A percentile compares a stretch with the other conserved stretches of the same genome.
These are phyloP conservation scores for Pollenia griseotomentosa DNA, from an alignment of 2,888 invertebrate species.

Conservation along the genomic window DNA sequence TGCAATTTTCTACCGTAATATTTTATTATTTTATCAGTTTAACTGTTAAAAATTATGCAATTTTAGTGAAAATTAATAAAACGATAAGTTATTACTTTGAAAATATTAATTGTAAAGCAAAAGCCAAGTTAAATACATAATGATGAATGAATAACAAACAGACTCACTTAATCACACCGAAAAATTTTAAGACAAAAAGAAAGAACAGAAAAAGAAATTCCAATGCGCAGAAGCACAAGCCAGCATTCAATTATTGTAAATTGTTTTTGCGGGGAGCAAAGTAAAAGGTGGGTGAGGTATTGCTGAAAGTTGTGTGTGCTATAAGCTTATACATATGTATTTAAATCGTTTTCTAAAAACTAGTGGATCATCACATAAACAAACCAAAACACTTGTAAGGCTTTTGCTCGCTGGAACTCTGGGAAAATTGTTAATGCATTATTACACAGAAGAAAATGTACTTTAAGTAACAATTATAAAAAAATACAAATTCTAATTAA, in stretches of 20 bases:
- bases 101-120: slow-evolving; percentile 20
- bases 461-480: slow-evolving; percentile 36
- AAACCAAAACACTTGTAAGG: slow-evolving; percentile 73
- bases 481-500: slow-evolving; percentile 60
- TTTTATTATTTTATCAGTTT: slow-evolving; percentile 58
- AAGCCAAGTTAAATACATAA: slow-evolving; percentile 26
- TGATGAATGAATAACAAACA: slow-evolving; percentile 37
- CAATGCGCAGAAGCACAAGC: slow-evolving; percentile 73
- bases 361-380: slow-evolving; percentile 50
- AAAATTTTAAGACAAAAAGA: slow-evolving; percentile 17
- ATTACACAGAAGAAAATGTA: slow-evolving; percentile 41
- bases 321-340: slow-evolving; percentile 63
- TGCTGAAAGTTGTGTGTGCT: slow-evolving; percentile 27
- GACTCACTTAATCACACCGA: slow-evolving; percentile 32
- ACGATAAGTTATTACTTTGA: slow-evolving; percentile 10
- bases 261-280: slow-evolving; percentile 27
- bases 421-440: slow-evolving; percentile 45
- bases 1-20: slow-evolving; percentile 48
- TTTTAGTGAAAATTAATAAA: slow-evolving; percentile 59
- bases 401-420: slow-evolving; percentile 58
- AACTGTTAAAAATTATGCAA: slow-evolving; percentile 59
- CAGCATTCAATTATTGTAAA: slow-evolving; percentile 51
- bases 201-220: slow-evolving; percentile 66
- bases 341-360: slow-evolving; percentile 56
- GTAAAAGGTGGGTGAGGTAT: slow-evolving; percentile 56